Base-by-base conservation (phyloP, 2,113 vertebrate genomes). In the Corydoras maculifer region DNA sequence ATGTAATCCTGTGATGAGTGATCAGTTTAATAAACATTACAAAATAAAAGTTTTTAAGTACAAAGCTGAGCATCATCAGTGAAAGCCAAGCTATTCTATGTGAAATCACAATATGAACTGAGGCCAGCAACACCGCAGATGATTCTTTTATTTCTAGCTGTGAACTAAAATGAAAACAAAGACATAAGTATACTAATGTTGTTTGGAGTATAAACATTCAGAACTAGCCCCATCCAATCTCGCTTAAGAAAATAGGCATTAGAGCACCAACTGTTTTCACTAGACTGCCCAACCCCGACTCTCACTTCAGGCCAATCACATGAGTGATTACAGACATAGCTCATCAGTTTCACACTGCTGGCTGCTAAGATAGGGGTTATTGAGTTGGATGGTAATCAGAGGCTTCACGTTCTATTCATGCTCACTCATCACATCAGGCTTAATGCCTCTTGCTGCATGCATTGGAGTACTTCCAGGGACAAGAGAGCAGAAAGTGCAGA, bases 321-420 rank as follows among this genome's bases (percentile, higher is more conserved):
- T 76, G 82, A 77, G 76, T 75, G 80, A 87, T 84, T 87, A 83
- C 70, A 78, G 84, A 73, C 79, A 86, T 83, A 85, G 82, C 82
- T 86, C 84, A 86, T 86, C 80, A 80, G 79, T 82, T 87, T 87
- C 82, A 82, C 85, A 82, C 82, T 82, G 78, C 80, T 76, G 62
- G 68, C 78, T 74, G 75, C 82, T 87, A 86, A 82, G 81, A 82
- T 76, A 73, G 78, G 77, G 80, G 80, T 82, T 84, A 77, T 78
- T 84, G 84, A 85, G 79, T 79, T 79, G 74, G 78, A 80, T 82
- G 78, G 72, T 81, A 86, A 83, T 87, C 82, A 84, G 73, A 65
- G 79, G 76, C 80, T 87, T 86, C 78, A 83, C 54, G 81, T 82
- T 81, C 80, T 77, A 65, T 86, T 84, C 79, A 80, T 74, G 68